These are phyloP conservation scores for Phocoena phocoena DNA, from an alignment of 2,113 vertebrate species.

Conservation along the genomic window DNA sequence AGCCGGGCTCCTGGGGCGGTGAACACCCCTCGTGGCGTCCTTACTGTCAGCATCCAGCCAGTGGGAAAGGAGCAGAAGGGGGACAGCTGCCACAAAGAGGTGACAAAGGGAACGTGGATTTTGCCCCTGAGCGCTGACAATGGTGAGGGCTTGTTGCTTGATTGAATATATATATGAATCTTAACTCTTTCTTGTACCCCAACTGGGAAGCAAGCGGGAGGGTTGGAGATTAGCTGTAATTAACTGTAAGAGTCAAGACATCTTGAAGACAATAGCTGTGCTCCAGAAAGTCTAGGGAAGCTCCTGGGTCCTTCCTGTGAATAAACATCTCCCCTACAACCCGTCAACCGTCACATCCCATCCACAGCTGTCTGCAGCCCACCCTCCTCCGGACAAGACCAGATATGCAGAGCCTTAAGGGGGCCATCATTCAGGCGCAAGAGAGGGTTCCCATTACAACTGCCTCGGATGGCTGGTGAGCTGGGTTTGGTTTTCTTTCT, in stretches of 20 bases:
- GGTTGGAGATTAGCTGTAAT: not conserved
- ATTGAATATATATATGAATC: not conserved
- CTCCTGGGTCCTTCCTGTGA: not conserved
- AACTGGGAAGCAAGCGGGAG: not conserved
- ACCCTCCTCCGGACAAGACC: not conserved
- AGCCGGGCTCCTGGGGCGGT: rapidly evolving
- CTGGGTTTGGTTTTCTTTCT: not conserved
- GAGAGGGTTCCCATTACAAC: not conserved
- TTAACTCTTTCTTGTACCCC: not conserved
- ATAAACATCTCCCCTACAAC: not conserved
- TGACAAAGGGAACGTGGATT: not conserved
- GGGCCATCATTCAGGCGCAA: not conserved
- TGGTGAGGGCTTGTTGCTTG: not conserved
- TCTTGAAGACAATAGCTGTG: not conserved
- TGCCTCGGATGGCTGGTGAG: not conserved
- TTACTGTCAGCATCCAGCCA: not conserved
- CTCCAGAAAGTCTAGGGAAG: not conserved
- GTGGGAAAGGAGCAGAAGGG: not conserved
- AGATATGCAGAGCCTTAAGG: not conserved
- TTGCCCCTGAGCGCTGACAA: not conserved
- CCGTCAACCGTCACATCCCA: not conserved
- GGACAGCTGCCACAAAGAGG: not conserved
- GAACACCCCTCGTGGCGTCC: not conserved
- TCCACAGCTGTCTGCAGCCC: not conserved
- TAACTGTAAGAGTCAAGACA: not conserved